Base-by-base conservation (phyloP, 2,888 invertebrate species). In the Caenorhabditis sp. region DNA sequence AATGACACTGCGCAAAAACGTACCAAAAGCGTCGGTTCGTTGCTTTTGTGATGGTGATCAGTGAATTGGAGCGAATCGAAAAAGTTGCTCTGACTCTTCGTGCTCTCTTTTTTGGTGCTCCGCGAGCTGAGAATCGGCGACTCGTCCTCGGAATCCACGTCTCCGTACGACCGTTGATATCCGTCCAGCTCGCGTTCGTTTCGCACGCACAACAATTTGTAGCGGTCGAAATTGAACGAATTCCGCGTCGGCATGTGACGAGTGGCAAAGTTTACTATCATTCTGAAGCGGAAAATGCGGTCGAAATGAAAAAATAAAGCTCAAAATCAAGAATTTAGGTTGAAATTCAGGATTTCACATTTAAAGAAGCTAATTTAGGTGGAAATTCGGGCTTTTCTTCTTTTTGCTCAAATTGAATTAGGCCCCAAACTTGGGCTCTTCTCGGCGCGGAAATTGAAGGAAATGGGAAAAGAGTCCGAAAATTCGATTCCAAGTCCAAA, bases 221-320 rank as follows among this genome's bases (percentile, higher is more conserved):
- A 78, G 15, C 72, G 55, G 41, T 78, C 72, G 32, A 68, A 68
- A n/a, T 66, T 46, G 35, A 78, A 62, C 8, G 56, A 26, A 30
- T 58, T 68, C 55, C 68, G 43, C 2, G 66, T 65, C 5, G 78
- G 78, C 9, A 59, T 52, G 26, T 72, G 66, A 11, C 78, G 72
- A 9, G 78, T 72, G 9, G 72, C 65, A 22, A 78, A 78, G 39
- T 78, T 78, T n/a, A 78, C 55, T 26, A 78, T 78, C 68, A 78
- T 78, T 68, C 78, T 78, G 56, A n/a, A n/a, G n/a, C n/a, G n/a
- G n/a, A n/a, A n/a, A n/a, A n/a, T n/a, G n/a, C n/a, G n/a, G n/a
- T n/a, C n/a, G n/a, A n/a, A n/a, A n/a, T n/a, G n/a, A n/a, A n/a
- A n/a, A n/a, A n/a, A n/a, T n/a, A n/a, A n/a, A n/a, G n/a, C n/a